phyloP scores from a whole-genome alignment of 2,113 vertebrate genomes.

The Anas platyrhynchos region DNA sequence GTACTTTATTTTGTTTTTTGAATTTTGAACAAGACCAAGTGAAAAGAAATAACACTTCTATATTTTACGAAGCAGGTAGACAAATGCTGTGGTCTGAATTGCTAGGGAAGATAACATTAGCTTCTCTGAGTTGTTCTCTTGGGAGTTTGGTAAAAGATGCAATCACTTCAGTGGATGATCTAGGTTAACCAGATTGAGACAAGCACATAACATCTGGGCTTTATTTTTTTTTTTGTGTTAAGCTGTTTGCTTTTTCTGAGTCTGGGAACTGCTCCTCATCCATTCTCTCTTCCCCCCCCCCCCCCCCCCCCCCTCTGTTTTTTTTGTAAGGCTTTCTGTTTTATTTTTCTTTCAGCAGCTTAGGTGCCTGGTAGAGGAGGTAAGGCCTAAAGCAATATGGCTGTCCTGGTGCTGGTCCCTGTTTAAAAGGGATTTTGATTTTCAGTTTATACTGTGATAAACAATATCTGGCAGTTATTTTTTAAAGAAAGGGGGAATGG shows the following conservation, averaged over 20 bases:
- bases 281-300: too few species aligned
- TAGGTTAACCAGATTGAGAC: neutral
- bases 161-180: neutral
- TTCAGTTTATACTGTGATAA: neutral
- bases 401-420: neutral
- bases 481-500: neutral
- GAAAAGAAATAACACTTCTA: neutral
- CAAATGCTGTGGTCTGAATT: neutral
- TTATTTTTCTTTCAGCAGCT: neutral
- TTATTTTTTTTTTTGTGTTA: neutral
- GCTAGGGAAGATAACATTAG: neutral
- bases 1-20: neutral
- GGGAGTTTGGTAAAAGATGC: neutral
- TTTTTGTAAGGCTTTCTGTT: neutral
- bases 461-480: neutral
- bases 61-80: neutral
- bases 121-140: neutral
- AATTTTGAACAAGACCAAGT: neutral
- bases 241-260: neutral
- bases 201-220: neutral
- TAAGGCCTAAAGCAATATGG: neutral
- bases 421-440: neutral
- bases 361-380: neutral
- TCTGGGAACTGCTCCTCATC: neutral
- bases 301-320: accelerated